These are phyloP conservation scores for Bubo bubo DNA, from an alignment of 2,113 vertebrate genomes.

Conservation along the genomic window DNA sequence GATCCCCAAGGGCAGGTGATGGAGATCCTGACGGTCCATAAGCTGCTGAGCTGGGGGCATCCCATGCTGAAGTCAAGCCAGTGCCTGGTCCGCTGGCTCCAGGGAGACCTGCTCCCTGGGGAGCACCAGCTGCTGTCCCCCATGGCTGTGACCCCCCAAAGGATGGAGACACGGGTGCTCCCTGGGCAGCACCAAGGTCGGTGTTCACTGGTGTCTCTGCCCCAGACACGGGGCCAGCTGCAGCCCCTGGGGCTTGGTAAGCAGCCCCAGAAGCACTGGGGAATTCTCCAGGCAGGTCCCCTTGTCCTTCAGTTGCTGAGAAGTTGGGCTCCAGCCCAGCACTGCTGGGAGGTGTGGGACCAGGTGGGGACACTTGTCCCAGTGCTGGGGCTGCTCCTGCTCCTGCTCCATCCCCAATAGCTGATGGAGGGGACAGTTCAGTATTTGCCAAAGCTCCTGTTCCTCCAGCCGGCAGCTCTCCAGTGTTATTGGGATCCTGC, in stretches of 20 bases:
- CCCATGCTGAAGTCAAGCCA: fast-evolving
- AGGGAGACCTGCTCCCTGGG: not conserved
- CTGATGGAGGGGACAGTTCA: not conserved
- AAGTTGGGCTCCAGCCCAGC: not conserved
- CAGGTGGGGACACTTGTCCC: not conserved
- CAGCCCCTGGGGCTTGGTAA: not conserved
- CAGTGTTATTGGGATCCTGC: not conserved
- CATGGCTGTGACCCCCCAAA: not conserved
- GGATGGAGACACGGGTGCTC: not conserved
- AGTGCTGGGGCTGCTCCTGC: not conserved
- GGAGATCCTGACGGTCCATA: not conserved
- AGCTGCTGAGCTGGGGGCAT: not conserved
- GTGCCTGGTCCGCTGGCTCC: fast-evolving
- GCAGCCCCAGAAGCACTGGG: not conserved
- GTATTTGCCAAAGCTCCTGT: not conserved
- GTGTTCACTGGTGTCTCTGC: not conserved
- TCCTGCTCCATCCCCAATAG: not conserved
- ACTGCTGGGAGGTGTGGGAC: not conserved
- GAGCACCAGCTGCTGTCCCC: not conserved
- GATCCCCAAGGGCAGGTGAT: not conserved
- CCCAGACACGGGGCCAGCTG: fast-evolving
- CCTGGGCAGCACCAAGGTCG: not conserved
- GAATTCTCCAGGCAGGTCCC: not conserved
- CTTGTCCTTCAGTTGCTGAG: not conserved
- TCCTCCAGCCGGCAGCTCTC: not conserved